Percentiles rank a stretch among this genome's conserved stretches.
Conservation (phyloP, 2,797 vertebrate species). For the Microctenopoma stevenorrisi region DNA sequence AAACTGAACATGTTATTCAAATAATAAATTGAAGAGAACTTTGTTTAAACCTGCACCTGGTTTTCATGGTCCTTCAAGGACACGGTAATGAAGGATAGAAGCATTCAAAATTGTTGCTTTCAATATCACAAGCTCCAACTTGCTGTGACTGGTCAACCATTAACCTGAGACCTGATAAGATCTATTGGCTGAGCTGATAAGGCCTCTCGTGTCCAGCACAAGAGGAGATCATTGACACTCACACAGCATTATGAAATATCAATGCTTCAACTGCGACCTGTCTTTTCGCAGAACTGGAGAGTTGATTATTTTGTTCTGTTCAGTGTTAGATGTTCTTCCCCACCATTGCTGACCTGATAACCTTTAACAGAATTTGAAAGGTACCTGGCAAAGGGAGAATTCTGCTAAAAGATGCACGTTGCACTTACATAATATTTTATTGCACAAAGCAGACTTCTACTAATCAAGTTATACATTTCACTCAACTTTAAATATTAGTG, state of each 20-base stretch:
- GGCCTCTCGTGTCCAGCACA: constrained; percentile 74
- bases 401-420: constrained; percentile 4
- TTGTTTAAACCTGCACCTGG: constrained; percentile 44
- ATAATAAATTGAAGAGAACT: not conserved
- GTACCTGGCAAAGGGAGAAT: constrained; percentile 9
- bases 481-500: not conserved
- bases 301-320: constrained; percentile 46
- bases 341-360: constrained; percentile 30
- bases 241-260: constrained; percentile 76
- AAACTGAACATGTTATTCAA: no score
- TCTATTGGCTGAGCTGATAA: constrained; percentile 79
- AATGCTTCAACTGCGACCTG: constrained; percentile 48
- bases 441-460: not conserved
- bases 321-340: constrained; percentile 28
- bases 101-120: constrained; percentile 49
- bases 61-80: constrained; percentile 32
- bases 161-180: constrained; percentile 80
- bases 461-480: not conserved
- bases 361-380: constrained; percentile 17
- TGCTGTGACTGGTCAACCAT: constrained; percentile 73
- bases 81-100: not conserved
- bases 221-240: constrained; percentile 82
- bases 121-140: constrained; percentile 54
- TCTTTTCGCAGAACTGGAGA: constrained; percentile 71
- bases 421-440: not conserved